Conservation (phyloP, 2,113 vertebrate genomes). For the Pluvianellus socialis region DNA sequence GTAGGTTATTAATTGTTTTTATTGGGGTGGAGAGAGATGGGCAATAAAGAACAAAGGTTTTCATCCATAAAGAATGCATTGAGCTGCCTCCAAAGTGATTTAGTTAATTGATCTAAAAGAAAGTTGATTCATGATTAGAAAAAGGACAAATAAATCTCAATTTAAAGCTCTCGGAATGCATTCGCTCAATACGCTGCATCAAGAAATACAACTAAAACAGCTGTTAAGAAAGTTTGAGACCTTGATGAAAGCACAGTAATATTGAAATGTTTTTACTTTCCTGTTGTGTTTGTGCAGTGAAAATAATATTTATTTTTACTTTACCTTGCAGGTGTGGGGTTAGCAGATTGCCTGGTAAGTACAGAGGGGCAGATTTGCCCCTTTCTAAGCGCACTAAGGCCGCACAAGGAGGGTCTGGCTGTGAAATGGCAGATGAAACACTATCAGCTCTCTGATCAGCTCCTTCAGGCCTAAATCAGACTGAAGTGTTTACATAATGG, state of each 20-base stretch:
- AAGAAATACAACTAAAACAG: conserved; percentile 28
- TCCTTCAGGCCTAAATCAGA: not conserved
- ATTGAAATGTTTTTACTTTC: not conserved
- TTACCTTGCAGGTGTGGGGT: not conserved
- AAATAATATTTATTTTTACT: not conserved
- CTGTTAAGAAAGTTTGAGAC: not conserved
- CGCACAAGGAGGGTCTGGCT: not conserved
- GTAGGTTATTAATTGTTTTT: conserved; percentile 64
- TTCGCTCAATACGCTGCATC: conserved; percentile 36
- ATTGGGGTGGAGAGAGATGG: conserved; percentile 49
- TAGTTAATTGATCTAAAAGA: conserved; percentile 74
- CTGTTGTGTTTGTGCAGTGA: not conserved
- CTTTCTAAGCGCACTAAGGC: not conserved
- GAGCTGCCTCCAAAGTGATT: conserved; percentile 65
- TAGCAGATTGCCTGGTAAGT: not conserved
- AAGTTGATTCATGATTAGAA: conserved; percentile 69
- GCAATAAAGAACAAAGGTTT: conserved; percentile 64
- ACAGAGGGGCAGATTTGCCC: not conserved
- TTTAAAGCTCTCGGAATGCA: conserved; percentile 56
- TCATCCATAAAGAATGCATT: conserved; percentile 63
- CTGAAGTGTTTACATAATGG: not conserved
- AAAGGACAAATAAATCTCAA: conserved; percentile 75
- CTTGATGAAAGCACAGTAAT: not conserved
- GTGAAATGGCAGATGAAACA: not conserved
- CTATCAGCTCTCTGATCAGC: no score